A percentile compares a stretch with the other conserved stretches of the same genome.
Conservation (phyloP, 2,113 vertebrate species). For the Columba janthina region DNA sequence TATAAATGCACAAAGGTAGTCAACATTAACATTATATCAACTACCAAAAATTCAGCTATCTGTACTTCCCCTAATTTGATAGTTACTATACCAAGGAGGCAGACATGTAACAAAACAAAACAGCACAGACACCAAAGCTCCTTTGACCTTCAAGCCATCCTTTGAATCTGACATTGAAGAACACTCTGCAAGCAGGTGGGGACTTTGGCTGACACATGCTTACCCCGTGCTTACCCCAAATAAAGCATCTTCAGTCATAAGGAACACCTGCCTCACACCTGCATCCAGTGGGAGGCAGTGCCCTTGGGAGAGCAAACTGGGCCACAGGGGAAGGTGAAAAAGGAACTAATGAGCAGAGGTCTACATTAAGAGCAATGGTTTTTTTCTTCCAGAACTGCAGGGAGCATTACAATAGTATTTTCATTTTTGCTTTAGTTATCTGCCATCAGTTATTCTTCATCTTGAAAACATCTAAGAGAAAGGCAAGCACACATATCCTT, state of each 20-base stretch:
- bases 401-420: neutral
- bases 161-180: slow-evolving; percentile 1
- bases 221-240: neutral
- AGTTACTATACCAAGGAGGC: neutral
- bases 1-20: neutral
- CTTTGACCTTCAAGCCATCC: neutral
- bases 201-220: neutral
- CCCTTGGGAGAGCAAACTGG: neutral
- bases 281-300: slow-evolving; percentile 2
- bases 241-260: neutral
- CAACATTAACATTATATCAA: neutral
- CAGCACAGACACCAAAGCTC: neutral
- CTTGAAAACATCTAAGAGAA: neutral
- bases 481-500: neutral
- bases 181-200: neutral
- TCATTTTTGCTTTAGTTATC: neutral
- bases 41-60: neutral
- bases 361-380: neutral
- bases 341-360: neutral
- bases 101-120: neutral
- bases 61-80: neutral
- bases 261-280: slow-evolving; percentile 52
- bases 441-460: neutral
- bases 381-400: neutral
- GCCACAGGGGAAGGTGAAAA: neutral